phyloP scores from a whole-genome alignment of 1,140 invertebrate genomes.

The Drosophila lacertosa region DNA sequence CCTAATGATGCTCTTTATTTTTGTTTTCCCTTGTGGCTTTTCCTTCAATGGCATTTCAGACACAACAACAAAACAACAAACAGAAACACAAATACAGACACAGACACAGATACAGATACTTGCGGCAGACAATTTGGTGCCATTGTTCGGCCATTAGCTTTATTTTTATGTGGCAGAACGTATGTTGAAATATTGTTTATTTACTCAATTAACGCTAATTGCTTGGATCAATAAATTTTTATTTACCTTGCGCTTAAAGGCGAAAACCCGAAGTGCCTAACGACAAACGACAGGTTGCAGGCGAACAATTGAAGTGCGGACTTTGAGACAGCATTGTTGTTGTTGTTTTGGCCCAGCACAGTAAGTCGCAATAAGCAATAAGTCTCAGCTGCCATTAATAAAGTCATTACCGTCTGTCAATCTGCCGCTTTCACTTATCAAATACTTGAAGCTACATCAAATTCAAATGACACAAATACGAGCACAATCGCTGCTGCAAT shows the following conservation, averaged over 20 bases:
- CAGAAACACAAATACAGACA: conserved; percentile 35
- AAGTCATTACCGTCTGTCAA: conserved; percentile 51
- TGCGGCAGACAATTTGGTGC: conserved; percentile 26
- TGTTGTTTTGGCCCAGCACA: conserved; percentile 3
- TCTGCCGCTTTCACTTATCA: conserved; percentile 44
- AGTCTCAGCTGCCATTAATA: conserved; percentile 50
- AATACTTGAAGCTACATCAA: conserved; percentile 47
- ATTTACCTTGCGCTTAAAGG: conserved; percentile 59
- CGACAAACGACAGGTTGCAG: conserved; percentile 6
- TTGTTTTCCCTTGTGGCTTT: conserved; percentile 23
- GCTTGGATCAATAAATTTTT: conserved; percentile 77
- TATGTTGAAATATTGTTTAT: conserved; percentile 72
- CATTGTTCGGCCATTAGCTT: conserved; percentile 45
- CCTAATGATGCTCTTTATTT: conserved; percentile 60
- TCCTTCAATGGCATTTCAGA: conserved; percentile 14
- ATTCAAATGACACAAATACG: conserved; percentile 33
- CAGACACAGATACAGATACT: conserved; percentile 27
- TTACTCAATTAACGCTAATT: conserved; percentile 77
- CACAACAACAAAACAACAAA: not conserved
- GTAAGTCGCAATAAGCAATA: conserved; percentile 42
- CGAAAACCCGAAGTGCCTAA: conserved; percentile 28
- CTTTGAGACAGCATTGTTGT: not conserved
- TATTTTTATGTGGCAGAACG: conserved; percentile 46
- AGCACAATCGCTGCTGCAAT: conserved; percentile 46
- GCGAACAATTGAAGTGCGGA: conserved; percentile 1